Evolutionary conservation across 2,797 vertebrate genomes (phyloP), one percentile per base, ranked within the genome.

Genomic region (Pitangus sulphuratus): DNA sequence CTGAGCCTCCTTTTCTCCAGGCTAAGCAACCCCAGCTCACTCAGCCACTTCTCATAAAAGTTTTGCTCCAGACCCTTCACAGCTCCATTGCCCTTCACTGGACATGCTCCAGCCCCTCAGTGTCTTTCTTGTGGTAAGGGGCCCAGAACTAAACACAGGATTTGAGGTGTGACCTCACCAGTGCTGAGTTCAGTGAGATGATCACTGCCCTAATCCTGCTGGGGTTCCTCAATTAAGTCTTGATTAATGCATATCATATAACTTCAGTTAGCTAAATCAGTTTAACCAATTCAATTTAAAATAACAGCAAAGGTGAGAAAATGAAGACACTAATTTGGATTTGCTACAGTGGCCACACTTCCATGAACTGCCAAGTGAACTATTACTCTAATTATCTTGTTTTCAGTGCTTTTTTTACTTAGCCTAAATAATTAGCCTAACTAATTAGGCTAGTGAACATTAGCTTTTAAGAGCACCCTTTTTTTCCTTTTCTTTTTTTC

Each of bases 211-310:
- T 71, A 35, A 14, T 39, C 30, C 21, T 84, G 8, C 37, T 45
- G 16, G 15, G 5, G 2, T 31, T 70, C n/a, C 26, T 87, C 30
- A 82, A 17, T 90, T 80, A 93, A 56, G 28, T 64, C 44, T 80
- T 93, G 83, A 84, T 77, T 75, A 91, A 93, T 80, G 37, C 25
- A 19, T 33, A 2, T 11, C 25, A 21, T 33, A 4, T 11, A 47
- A 57, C n/a, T 65, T 8, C 0, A 33, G 37, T 42, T 69, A 15
- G 37, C 16, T 75, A 39, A 76, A 83, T 70, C 19, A 77, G 10
- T 62, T 85, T 65, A 82, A 83, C 39, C 11, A 77, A 44, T 85
- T 83, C 5, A 66, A 45, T 91, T 89, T 58, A 87, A 85, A 90
- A 51, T 66, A 80, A 65, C 25, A 83, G 14, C 58, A 65, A 79